Percentiles rank a stretch among this genome's conserved stretches.
phyloP scores from a whole-genome alignment of 2,113 vertebrate genomes.

The Sylvia atricapilla region DNA sequence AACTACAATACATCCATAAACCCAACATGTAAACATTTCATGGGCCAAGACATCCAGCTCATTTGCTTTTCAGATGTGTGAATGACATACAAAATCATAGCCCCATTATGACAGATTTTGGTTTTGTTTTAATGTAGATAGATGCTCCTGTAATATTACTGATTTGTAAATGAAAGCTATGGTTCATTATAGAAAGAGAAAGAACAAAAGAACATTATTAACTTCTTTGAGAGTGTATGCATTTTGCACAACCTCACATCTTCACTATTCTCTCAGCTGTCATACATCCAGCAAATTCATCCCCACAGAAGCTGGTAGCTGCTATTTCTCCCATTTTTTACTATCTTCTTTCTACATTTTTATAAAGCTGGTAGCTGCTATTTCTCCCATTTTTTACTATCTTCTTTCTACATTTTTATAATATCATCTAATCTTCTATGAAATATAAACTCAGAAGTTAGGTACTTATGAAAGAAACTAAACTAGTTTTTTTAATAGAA shows the following conservation, averaged over 20 bases:
- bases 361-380: neutral
- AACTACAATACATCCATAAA: neutral
- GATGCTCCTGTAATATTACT: neutral
- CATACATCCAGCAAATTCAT: neutral
- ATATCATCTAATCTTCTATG: neutral
- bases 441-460: neutral
- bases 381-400: neutral
- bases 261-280: neutral
- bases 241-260: neutral
- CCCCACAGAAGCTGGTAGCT: neutral
- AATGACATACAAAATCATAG: neutral
- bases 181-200: neutral
- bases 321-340: neutral
- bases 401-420: conserved; percentile 11
- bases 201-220: no score
- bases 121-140: neutral
- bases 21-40: neutral
- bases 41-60: neutral
- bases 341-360: neutral
- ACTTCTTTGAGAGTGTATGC: neutral
- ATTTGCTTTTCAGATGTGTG: neutral
- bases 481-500: neutral
- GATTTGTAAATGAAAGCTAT: neutral
- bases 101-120: neutral
- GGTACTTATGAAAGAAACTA: neutral